Base-by-base conservation (phyloP, 2,797 vertebrate genomes). In the Clarias fuscus region DNA sequence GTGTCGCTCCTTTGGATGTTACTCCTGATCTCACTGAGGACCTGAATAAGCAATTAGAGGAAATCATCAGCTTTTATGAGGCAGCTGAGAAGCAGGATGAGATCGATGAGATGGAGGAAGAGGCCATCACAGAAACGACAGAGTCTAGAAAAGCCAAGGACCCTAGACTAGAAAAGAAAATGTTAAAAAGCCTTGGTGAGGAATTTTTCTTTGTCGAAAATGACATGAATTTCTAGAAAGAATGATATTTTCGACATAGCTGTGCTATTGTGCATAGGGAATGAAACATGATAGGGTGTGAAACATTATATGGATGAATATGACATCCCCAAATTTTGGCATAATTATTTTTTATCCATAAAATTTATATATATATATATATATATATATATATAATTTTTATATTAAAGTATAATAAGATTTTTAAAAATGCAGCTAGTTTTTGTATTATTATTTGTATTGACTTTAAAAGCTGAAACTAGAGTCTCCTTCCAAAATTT, bases 151-250 rank as follows among this genome's bases (percentile, higher is more conserved):
- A 90, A 85, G 94, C 93, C 90, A 98, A 96, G 93, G 98, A 98
- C 81, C 97, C 98, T 94, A 99, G 97, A 91, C 88, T 95, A 87
- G 98, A 99, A 92, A 99, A 98, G 94, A 99, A 98, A 96, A 96
- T 97, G 90, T 94, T 99, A 15, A 99, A 99, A 94, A 97, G 97
- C 90, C 93, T 99, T 92, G 98, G 98, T 95, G 93, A 95, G 24
- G 88, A 13, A 85, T 53, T 59, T 76, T 58, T 83, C 37, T 15
- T 68, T 79, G 64, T 11, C 10, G 22, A 65, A 27, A 56, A 67
- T 14, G 37, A 75, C 11, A 83, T 58, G n/a, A 61, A 48, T 30
- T 33, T 56, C 15, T 64, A 30, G 24, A 65, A 84, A 68, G 22
- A n/a, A 70, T 58, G 0, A 10, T 67, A 53, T 70, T 48, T 82